Base-by-base conservation (phyloP, 2,888 invertebrate species). In the Lasioglossum calceatum region DNA sequence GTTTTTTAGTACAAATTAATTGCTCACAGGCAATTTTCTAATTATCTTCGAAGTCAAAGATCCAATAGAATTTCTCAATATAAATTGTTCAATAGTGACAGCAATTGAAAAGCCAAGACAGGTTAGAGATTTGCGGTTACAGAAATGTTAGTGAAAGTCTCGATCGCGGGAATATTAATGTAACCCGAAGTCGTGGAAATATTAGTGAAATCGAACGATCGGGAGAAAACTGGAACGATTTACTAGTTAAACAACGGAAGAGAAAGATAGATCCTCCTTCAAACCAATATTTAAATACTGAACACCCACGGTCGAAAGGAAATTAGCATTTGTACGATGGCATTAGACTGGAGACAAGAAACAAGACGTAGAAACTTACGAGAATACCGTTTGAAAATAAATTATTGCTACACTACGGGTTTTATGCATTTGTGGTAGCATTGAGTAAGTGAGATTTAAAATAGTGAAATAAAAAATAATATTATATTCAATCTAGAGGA, bases 151-250 rank as follows among this genome's bases (percentile, higher is more conserved):
- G 70, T 70, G 70, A 70, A 70, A 70, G 70, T 70, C 12, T 12
- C 70, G 70, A 70, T 39, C 42, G 39, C 39, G 12, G 39, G 39
- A 70, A 42, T 70, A 39, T 70, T 70, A 70, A 70, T n/a, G 42
- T 23, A 12, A 7, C 5, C 23, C 39, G 70, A 4, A 23, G 39
- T 70, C 39, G n/a, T 36, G 42, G 70, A 70, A 70, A 70, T 42
- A 39, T 70, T 42, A 42, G 70, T 70, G 70, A 70, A 70, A 70
- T 42, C 39, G 70, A 42, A 42, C n/a, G 70, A 70, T 70, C 70
- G 10, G 12, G 70, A 70, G 70, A 70, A 70, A 70, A 70, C 70
- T 70, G 1, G 70, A 42, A 70, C 36, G 36, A 36, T 67, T 64
- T 64, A 67, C 32, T 10, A 2, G 67, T 67, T 4, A 67, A 36